These are phyloP conservation scores for Dilophus febrilis DNA, from an alignment of 2,888 invertebrate species.

Conservation along the genomic window DNA sequence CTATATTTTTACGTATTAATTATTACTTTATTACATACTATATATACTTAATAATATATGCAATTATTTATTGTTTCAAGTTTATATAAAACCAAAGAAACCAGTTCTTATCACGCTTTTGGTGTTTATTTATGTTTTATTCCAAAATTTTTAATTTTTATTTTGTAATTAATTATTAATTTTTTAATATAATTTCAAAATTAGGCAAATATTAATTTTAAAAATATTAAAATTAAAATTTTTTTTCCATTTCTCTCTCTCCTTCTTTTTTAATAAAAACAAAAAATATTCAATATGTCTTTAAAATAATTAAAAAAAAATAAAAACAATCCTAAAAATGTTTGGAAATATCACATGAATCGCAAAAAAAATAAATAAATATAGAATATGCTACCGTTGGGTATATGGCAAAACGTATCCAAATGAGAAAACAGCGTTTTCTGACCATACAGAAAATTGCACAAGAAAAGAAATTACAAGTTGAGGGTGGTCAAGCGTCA, in stretches of 20 bases:
- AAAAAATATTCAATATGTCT: neutral
- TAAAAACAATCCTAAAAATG: no score
- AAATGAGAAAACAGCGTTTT: constrained; percentile 88
- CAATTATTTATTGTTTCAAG: no score
- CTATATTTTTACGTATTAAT: no score
- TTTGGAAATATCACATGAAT: no score
- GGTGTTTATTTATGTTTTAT: neutral
- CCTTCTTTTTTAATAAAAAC: neutral
- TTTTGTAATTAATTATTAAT: neutral
- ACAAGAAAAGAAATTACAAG: constrained; percentile 75
- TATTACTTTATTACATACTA: no score
- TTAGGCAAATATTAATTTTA: neutral
- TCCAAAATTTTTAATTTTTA: neutral
- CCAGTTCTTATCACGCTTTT: no score
- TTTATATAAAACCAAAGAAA: no score
- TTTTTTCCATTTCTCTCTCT: neutral
- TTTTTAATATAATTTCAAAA: neutral
- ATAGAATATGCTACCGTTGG: constrained; percentile 95
- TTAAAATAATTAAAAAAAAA: neutral
- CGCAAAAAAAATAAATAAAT: no score
- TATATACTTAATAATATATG: no score
- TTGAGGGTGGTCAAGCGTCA: constrained; percentile 46
- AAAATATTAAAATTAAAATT: neutral
- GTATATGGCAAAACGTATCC: constrained; percentile 93
- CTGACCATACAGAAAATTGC: constrained; percentile 81